Evolutionary conservation across 2,113 vertebrate species (phyloP).

Genomic region (Seriola dumerili): DNA sequence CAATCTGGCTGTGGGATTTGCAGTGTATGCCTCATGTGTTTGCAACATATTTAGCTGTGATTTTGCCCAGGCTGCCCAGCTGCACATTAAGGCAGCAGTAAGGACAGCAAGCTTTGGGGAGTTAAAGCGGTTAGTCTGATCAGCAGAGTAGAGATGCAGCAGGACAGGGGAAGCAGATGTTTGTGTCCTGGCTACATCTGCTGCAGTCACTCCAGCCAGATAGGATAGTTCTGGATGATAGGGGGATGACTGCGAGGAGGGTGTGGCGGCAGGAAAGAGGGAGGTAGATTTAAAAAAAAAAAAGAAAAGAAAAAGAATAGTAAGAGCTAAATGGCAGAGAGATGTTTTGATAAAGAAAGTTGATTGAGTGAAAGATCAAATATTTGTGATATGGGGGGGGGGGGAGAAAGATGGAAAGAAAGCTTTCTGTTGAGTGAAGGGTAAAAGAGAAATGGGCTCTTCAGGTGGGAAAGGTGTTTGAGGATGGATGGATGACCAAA

Average conservation of each 20-base stretch:
- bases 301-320: constrained; percentile 6
- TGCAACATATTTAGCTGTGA: constrained; percentile 65
- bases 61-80: constrained; percentile 70
- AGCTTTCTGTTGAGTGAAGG: constrained; percentile 36
- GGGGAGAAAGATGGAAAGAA: constrained; percentile 34
- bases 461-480: constrained; percentile 55
- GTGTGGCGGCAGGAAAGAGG: constrained; percentile 14
- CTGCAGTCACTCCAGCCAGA: constrained; percentile 70
- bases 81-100: constrained; percentile 74
- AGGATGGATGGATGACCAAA: constrained; percentile 72
- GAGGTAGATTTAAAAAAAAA: background rate
- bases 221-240: constrained; percentile 53
- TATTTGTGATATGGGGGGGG: constrained; percentile 37
- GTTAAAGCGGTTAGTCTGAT: constrained; percentile 75
- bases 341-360: constrained; percentile 47
- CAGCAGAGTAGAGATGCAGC: constrained; percentile 72
- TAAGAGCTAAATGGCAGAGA: constrained; percentile 34
- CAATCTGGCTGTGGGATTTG: constrained; percentile 33
- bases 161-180: constrained; percentile 82
- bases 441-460: constrained; percentile 48
- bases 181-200: constrained; percentile 78
- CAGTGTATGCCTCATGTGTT: constrained; percentile 41
- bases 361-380: constrained; percentile 56
- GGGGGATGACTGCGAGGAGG: background rate
- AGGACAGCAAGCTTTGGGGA: constrained; percentile 74